A percentile compares a stretch with the other conserved stretches of the same genome.
These are phyloP conservation scores for Lycia hirtaria DNA, from an alignment of 2,888 invertebrate species.

Conservation along the genomic window DNA sequence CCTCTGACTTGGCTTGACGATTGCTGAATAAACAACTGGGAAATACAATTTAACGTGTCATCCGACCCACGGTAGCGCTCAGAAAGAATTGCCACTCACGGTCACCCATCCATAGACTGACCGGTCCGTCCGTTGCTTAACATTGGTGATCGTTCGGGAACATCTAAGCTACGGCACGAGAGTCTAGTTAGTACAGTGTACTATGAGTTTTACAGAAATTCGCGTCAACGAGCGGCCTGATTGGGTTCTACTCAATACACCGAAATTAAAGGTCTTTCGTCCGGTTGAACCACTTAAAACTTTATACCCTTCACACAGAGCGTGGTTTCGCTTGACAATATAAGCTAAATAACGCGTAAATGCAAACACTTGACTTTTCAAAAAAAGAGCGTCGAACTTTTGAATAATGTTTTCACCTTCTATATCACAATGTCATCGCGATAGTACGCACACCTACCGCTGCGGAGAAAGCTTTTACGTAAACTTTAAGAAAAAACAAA, in stretches of 20 bases:
- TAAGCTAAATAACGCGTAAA: slow-evolving; percentile 14
- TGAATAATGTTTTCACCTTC: slow-evolving; percentile 13
- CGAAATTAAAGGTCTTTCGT: slow-evolving; percentile 17
- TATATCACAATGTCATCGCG: slow-evolving; percentile 13
- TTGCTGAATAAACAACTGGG: no score
- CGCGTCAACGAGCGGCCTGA: slow-evolving; percentile 12
- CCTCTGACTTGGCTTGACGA: no score
- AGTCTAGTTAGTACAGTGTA: background rate
- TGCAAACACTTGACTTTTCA: slow-evolving; percentile 16
- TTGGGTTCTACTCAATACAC: slow-evolving; percentile 22
- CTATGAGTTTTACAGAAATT: background rate
- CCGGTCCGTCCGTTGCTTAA: no score
- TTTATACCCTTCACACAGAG: background rate
- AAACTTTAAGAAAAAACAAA: slow-evolving; percentile 16
- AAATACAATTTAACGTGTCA: no score
- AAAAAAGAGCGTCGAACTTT: slow-evolving; percentile 22
- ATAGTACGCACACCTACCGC: no score
- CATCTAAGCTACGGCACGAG: no score
- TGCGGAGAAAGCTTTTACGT: slow-evolving; percentile 7
- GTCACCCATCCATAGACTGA: no score
- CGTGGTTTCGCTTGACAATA: background rate
- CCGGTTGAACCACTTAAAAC: slow-evolving; percentile 1
- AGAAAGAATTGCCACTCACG: no score
- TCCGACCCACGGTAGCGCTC: no score
- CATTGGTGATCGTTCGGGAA: no score